A percentile compares a stretch with the other conserved stretches of the same genome.
phyloP scores from a whole-genome alignment of 2,797 vertebrate species.

The Halcyon badia region DNA sequence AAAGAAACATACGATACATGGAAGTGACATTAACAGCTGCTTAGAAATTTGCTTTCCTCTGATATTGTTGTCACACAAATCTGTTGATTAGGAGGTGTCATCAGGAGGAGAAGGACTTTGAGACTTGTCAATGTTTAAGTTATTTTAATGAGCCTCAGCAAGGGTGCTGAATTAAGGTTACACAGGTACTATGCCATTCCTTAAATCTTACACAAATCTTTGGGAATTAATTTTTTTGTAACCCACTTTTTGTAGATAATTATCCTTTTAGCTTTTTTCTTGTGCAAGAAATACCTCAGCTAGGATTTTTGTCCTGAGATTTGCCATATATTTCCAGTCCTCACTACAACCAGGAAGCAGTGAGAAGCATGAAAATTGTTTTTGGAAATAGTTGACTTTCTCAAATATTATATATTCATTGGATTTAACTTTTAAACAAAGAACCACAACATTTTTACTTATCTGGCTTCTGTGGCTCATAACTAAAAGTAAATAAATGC shows the following conservation, averaged over 20 bases:
- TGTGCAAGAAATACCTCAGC: not conserved
- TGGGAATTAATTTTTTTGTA: constrained; percentile 12
- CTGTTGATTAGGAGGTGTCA: not conserved
- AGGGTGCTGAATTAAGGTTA: not conserved
- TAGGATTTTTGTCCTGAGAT: not conserved
- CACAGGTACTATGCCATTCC: not conserved
- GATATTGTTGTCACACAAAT: not conserved
- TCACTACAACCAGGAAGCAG: not conserved
- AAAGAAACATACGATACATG: not conserved
- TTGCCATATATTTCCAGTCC: not conserved
- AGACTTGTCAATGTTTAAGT: not conserved
- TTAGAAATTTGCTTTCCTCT: not conserved
- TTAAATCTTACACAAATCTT: not conserved
- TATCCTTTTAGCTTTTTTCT: not conserved
- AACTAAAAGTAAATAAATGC: not conserved
- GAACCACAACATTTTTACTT: not conserved
- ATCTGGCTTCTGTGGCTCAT: not conserved
- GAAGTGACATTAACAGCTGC: not conserved
- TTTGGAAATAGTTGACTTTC: not conserved
- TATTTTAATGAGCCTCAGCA: not conserved
- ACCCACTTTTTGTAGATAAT: constrained; percentile 19
- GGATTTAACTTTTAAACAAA: not conserved
- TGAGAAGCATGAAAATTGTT: not conserved
- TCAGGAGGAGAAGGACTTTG: not conserved
- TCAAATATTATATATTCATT: not conserved